Evolutionary conservation across 2,888 invertebrate genomes (phyloP).

Genomic region (Chromoteleia sp.): DNA sequence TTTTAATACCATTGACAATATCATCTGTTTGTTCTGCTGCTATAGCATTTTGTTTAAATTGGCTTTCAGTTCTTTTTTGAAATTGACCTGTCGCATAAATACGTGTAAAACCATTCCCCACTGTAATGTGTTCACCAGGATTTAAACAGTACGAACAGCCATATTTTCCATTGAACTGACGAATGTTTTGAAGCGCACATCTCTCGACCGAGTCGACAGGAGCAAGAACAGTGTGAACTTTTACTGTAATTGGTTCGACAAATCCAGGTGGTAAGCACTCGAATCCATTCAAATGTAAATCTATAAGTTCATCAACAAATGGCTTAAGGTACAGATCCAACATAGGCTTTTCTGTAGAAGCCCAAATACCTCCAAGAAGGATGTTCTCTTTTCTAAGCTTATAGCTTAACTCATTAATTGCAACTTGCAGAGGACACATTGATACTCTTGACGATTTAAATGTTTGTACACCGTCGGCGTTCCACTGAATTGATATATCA

Average conservation of each 20-base stretch:
- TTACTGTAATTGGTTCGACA: slow-evolving; percentile 26
- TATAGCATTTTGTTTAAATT: background rate
- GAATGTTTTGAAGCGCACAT: slow-evolving; percentile 41
- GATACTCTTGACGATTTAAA: slow-evolving; percentile 64
- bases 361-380: slow-evolving; percentile 52
- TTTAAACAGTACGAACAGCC: slow-evolving; percentile 55
- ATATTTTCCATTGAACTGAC: slow-evolving; percentile 56
- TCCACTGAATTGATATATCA: slow-evolving; percentile 58
- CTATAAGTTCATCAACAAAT: slow-evolving; percentile 52
- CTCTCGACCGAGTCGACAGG: slow-evolving; percentile 54
- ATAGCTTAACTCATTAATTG: slow-evolving; percentile 56
- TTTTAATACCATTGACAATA: slow-evolving; percentile 57
- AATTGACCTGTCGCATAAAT: background rate
- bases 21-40: background rate
- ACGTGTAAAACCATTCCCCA: slow-evolving; percentile 26
- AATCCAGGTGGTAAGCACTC: slow-evolving; percentile 7
- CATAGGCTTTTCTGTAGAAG: slow-evolving; percentile 30
- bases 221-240: slow-evolving; percentile 46
- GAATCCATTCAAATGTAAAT: slow-evolving; percentile 39
- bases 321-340: slow-evolving; percentile 32
- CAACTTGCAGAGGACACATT: slow-evolving; percentile 64
- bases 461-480: slow-evolving; percentile 64
- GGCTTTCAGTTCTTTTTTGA: background rate
- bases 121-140: slow-evolving; percentile 26
- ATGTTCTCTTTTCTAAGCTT: slow-evolving; percentile 51